Evolutionary conservation across 2,113 vertebrate species (phyloP).

Genomic region (Hirundichthys speculiger): DNA sequence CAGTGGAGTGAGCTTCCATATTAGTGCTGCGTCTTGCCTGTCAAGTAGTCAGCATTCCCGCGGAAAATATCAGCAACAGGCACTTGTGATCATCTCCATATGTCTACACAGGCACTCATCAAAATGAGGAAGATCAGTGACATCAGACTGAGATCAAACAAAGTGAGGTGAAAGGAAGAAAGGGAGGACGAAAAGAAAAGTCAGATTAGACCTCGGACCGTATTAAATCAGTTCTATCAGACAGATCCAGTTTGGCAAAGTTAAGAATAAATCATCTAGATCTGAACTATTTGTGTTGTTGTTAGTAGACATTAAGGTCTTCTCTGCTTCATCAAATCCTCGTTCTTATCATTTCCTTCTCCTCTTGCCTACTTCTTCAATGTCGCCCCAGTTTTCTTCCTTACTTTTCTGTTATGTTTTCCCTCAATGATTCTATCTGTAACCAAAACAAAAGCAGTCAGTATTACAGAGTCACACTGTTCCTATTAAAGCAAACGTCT

Average conservation of each 20-base stretch:
- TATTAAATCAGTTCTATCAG: conserved; percentile 18
- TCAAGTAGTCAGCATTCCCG: conserved; percentile 87
- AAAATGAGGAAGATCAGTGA: conserved; percentile 9
- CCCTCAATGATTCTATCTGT: conserved; percentile 69
- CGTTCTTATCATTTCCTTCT: conserved; percentile 30
- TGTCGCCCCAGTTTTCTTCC: conserved; percentile 8
- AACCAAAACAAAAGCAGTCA: conserved; percentile 72
- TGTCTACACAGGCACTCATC: conserved; percentile 70
- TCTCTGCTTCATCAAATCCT: conserved; percentile 42
- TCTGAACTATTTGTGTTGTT: conserved; percentile 1
- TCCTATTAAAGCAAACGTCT: conserved; percentile 45
- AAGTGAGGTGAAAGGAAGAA: conserved; percentile 14
- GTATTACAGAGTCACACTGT: conserved; percentile 49
- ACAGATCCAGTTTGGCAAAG: conserved; percentile 7
- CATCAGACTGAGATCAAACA: conserved; percentile 25
- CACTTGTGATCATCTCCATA: conserved; percentile 85
- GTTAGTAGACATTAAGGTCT: not conserved
- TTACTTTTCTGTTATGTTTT: conserved; percentile 53
- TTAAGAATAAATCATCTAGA: not conserved
- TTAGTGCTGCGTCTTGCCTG: conserved; percentile 82
- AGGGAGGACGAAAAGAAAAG: not conserved
- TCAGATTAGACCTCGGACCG: conserved; percentile 9
- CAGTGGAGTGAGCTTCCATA: conserved; percentile 80
- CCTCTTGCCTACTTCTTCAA: conserved; percentile 16
- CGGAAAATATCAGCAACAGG: conserved; percentile 84